Percentiles rank a stretch among this genome's conserved stretches.
These are phyloP conservation scores for Amaurobius ferox DNA, from an alignment of 2,888 invertebrate species.

Conservation along the genomic window DNA sequence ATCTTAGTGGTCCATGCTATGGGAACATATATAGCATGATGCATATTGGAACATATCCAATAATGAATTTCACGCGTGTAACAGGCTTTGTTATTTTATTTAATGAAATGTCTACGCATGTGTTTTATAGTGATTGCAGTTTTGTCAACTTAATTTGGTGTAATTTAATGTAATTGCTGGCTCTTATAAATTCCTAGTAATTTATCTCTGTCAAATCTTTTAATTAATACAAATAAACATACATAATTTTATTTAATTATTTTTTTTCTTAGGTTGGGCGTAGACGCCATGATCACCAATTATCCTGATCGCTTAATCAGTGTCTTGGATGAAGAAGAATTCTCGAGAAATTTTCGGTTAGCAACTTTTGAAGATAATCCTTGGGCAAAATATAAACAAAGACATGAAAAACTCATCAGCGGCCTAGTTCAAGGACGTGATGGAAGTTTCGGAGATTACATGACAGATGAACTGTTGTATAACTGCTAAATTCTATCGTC, in stretches of 20 bases:
- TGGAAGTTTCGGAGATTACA: background rate
- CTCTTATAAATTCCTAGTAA: no score
- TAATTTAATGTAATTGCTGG: no score
- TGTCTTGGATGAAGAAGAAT: constrained; percentile 40
- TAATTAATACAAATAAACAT: no score
- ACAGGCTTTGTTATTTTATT: no score
- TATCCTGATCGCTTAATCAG: constrained; percentile 54
- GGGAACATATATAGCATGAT: no score
- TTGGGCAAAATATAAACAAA: constrained; percentile 25
- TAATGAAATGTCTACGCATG: no score
- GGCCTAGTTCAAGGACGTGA: background rate
- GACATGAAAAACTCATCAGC: background rate
- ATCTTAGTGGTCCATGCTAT: no score
- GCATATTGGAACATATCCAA: no score
- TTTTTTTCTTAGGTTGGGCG: constrained; percentile 33
- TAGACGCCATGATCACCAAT: constrained; percentile 73
- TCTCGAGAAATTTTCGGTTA: constrained; percentile 25
- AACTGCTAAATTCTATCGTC: constrained; percentile 17
- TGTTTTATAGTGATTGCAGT: no score
- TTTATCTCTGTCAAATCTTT: no score
- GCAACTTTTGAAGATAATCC: constrained; percentile 64
- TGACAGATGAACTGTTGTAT: constrained; percentile 34
- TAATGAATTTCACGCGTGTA: no score
- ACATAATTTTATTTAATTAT: background rate
- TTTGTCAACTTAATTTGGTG: no score